Base-by-base conservation (phyloP, 2,797 vertebrate genomes). In the Malurus leucopterus region DNA sequence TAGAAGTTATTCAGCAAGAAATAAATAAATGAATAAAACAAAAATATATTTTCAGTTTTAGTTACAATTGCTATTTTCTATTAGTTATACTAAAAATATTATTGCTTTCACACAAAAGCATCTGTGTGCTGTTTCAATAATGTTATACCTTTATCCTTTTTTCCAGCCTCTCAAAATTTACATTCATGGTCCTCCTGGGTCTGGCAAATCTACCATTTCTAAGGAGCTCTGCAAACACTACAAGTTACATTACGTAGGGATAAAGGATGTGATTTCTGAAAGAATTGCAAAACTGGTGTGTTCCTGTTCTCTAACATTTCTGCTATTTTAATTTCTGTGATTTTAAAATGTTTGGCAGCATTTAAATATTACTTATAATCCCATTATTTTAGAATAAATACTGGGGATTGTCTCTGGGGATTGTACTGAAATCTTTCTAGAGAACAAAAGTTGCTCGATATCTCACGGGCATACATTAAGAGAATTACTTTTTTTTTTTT, bases 111-210 rank as follows among this genome's bases (percentile, higher is more conserved):
- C 27, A 38, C 49, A 55, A 68, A 86, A 84, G 1, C 5, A 75
- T 65, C 29, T 13, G 23, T 46, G 0, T 24, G 18, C 19, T 18
- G 2, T 36, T 65, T 55, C 40, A 55, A 49, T 46, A 15, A 36
- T 32, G 1, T 34, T 21, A 18, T 21, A 32, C 36, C 36, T 72
- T 62, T 40, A 7, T 85, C 74, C 83, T 88, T 69, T 38, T 73
- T 73, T 63, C 44, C 75, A 99, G 99, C 98, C 99, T 26, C 85
- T 99, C 69, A 98, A 98, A 80, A 63, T 99, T 55, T 99, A 86
- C 69, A 81, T 99, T 10, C 96, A 99, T 10, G 99, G 99, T 15
- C 98, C 99, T 58, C 98, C 99, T 2, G 99, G 97, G 0, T 98
- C 97, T 71, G 99, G 99, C 10, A 99, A 99, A 87, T 98, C 97